A percentile compares a stretch with the other conserved stretches of the same genome.
These are phyloP conservation scores for Tipula confusa DNA, from an alignment of 2,888 invertebrate genomes.

Conservation along the genomic window DNA sequence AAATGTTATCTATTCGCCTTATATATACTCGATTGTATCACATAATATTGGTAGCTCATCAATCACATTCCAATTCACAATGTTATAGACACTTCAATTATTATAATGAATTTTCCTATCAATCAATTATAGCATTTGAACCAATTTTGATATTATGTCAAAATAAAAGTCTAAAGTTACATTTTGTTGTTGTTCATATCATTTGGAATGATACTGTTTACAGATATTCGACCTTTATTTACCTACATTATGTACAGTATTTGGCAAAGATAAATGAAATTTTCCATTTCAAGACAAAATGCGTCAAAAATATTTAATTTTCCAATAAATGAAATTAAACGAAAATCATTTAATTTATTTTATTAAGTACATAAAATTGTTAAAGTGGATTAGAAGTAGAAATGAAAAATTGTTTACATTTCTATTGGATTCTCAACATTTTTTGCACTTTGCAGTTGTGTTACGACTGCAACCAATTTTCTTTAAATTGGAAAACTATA, in stretches of 20 bases:
- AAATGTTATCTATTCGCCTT: neutral
- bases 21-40: neutral
- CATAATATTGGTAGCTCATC: neutral
- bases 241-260: no score
- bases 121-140: neutral
- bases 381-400: no score
- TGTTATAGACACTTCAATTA: constrained; percentile 3
- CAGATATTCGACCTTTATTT: neutral
- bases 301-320: neutral
- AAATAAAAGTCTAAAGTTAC: neutral
- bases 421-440: neutral
- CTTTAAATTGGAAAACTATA: neutral
- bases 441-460: neutral
- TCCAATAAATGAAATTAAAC: neutral
- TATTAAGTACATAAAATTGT: neutral
- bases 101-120: neutral
- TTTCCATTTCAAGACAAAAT: neutral
- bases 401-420: neutral
- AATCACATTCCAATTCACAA: neutral
- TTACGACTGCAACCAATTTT: neutral
- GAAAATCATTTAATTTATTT: neutral
- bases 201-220: neutral
- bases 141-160: constrained; percentile 20
- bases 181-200: neutral
- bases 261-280: neutral